Evolutionary conservation across 2,888 invertebrate genomes (phyloP), one percentile per base, ranked within the genome.

Genomic region (Ochropacha duplaris): DNA sequence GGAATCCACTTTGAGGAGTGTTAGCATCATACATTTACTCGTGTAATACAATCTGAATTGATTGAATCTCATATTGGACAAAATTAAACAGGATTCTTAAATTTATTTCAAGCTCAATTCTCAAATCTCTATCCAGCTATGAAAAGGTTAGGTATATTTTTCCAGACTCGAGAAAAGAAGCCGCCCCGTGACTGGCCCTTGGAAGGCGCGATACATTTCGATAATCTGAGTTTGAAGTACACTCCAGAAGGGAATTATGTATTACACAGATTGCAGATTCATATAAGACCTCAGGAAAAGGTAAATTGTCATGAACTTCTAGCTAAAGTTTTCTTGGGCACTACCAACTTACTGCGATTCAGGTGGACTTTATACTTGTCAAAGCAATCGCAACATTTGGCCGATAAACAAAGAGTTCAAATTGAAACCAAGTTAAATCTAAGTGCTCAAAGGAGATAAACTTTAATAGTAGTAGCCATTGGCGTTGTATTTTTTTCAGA

Each of bases 141-240:
- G 14, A 16, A 51, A 22, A 24, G 24, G 24, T 24, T 39, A 19
- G 31, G 14, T 26, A 26, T 44, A 22, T 24, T 54, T 57, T 64
- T 64, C 44, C 79, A 92, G 77, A 74, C 78, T 5, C 74, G 72
- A 39, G 78, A 81, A 1, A 78, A 79, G 54, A 81, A 85, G 56
- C 92, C 93, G 1, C 88, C 93, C 0, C 28, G 72, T 0, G 79
- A 83, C 4, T 95, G 95, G 95, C 95, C 95, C 0, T 67, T 74
- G 1, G 79, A 88, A 60, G 95, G 95, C 0, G 78, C 80, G 9
- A 90, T 95, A 36, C 70, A 79, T 28, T 94, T 94, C 69, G 79
- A 84, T 22, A 81, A 94, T 55, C 82, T 94, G 1, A 93, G 84
- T 60, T 62, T 92, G 26, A 92, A 86, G 65, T 96, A 96, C 67